These are phyloP conservation scores for Anas platyrhynchos DNA, from an alignment of 2,113 vertebrate species.

Conservation along the genomic window DNA sequence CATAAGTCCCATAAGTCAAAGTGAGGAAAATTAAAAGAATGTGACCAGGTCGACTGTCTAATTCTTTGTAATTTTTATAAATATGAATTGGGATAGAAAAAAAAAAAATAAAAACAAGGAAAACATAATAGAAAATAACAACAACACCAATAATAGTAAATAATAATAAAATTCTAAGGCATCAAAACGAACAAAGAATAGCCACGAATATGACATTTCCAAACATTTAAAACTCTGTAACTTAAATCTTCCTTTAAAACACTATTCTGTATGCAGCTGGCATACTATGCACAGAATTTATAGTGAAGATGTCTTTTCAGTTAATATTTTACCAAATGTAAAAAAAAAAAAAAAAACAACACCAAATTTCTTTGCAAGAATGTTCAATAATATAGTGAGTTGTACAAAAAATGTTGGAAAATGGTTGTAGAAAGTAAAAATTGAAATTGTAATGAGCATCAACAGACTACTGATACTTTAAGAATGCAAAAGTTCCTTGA, in stretches of 20 bases:
- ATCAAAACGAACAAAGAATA: neutral
- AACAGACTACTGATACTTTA: neutral
- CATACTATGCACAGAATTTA: neutral
- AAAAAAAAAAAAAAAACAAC: too few relatives aligned
- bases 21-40: neutral
- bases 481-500: neutral
- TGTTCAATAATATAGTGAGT: neutral
- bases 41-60: neutral
- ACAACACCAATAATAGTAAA: neutral
- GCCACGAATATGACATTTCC: neutral
- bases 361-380: neutral
- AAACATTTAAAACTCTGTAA: neutral
- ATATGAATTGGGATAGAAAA: neutral
- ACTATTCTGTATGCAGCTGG: neutral
- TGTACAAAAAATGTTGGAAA: neutral
- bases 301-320: neutral
- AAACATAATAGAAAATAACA: neutral
- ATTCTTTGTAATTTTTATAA: neutral
- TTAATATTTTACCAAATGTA: neutral
- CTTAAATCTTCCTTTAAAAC: neutral
- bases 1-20: accelerated
- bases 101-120: neutral
- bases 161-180: neutral
- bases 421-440: neutral
- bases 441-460: neutral